These are phyloP conservation scores for Macrostomum cliftonense DNA, from an alignment of 2,888 invertebrate species.

Conservation along the genomic window DNA sequence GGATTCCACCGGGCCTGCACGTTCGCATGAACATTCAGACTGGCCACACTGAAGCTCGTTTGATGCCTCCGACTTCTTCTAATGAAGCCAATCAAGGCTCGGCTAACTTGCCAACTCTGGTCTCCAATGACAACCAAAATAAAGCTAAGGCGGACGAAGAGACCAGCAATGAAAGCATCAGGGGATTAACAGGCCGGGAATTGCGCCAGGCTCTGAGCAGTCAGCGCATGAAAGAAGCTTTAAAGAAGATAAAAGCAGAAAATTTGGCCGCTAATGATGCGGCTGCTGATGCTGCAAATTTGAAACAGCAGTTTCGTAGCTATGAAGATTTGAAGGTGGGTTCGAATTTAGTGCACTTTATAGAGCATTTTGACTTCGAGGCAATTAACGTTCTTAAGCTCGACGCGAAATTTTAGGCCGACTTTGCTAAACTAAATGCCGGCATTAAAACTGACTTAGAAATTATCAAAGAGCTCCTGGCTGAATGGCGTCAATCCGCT, in stretches of 20 bases:
- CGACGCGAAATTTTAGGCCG: constrained; percentile 50
- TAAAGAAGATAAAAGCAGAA: background rate
- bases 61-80: constrained; percentile 40
- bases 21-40: constrained; percentile 56
- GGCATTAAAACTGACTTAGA: constrained; percentile 51
- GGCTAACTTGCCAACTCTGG: constrained; percentile 11
- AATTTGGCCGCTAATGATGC: constrained; percentile 1
- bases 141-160: constrained; percentile 7
- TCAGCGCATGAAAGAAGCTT: no score
- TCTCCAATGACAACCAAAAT: background rate
- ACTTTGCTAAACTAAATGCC: constrained; percentile 46
- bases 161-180: constrained; percentile 13
- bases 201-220: no score
- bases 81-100: constrained; percentile 14
- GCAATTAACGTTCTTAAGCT: no score
- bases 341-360: background rate
- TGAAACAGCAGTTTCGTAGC: constrained; percentile 31
- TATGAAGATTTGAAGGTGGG: background rate
- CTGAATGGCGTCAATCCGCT: constrained; percentile 35
- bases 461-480: constrained; percentile 44
- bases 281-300: constrained; percentile 31
- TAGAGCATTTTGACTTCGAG: no score
- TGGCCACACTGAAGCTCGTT: constrained; percentile 54
- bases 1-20: constrained; percentile 54
- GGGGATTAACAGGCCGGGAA: constrained; percentile 9